phyloP scores from a whole-genome alignment of 2,113 vertebrate genomes.

The Corythornis madagascariensis region DNA sequence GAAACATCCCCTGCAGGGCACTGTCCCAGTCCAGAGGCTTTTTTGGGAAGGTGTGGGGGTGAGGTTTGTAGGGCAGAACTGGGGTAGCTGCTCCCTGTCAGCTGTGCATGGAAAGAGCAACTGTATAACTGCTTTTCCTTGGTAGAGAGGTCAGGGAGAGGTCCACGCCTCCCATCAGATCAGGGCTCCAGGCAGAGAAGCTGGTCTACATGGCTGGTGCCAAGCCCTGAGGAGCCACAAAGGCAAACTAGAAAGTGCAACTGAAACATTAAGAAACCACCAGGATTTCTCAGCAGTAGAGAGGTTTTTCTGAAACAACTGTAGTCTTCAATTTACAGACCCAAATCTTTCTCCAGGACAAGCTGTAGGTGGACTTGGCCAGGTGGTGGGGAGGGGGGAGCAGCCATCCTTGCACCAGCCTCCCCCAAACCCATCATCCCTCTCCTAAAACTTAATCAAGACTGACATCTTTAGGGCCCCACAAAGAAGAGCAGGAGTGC shows the following conservation, averaged over 20 bases:
- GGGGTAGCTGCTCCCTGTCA: not conserved
- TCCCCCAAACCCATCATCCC: not conserved
- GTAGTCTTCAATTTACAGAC: not conserved
- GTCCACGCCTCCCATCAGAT: not conserved
- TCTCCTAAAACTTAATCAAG: not conserved
- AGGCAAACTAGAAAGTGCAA: not conserved
- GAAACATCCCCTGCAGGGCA: not conserved
- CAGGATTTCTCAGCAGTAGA: not conserved
- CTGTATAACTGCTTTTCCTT: not conserved
- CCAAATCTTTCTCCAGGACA: not conserved
- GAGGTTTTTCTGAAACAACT: not conserved
- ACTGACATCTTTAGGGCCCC: slow-evolving; percentile 32
- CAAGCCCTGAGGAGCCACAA: not conserved
- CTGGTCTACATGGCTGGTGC: not conserved
- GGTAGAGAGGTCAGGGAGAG: not conserved
- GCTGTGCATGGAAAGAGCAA: rapidly evolving
- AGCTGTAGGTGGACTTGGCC: not conserved
- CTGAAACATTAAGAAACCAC: not conserved
- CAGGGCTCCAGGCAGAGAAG: not conserved
- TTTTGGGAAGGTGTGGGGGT: not conserved
- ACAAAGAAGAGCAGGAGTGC: slow-evolving; percentile 11
- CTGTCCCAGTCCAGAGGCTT: not conserved
- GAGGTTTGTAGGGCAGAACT: not conserved
- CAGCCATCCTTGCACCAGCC: not conserved
- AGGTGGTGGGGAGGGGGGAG: not conserved